Base-by-base conservation (phyloP, 2,888 invertebrate genomes). In the Megastigmus dorsalis region DNA sequence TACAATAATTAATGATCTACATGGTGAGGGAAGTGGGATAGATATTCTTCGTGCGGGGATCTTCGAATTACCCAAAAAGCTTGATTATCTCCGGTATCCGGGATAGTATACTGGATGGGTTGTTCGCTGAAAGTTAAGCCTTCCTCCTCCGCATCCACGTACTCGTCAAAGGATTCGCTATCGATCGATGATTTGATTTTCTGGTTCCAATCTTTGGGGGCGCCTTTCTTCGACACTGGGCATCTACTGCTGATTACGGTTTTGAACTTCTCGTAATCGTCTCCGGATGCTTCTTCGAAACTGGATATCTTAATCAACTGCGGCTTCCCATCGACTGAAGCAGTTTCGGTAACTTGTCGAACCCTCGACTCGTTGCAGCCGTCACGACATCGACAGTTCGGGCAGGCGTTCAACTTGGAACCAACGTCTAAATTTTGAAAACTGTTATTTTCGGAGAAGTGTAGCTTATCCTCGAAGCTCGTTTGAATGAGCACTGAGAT, bases 61-160 rank as follows among this genome's bases (percentile, higher is more conserved):
- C 63, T 59, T 75, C 50, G 69, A 73, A 80, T 86, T 88, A 88
- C 88, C 88, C 88, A 88, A 81, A 86, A 87, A 73, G 87, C 84
- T 77, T 84, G 81, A 80, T 81, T 83, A 55, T 81, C 79, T 74
- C 82, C 82, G 65, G 80, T 75, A 79, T 83, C 83, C 66, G 87
- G 84, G 77, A 84, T 84, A 67, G 80, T 77, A 79, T 82, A 86
- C 68, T 84, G 80, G 71, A 85, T 86, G 23, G 84, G 83, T 57
- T 77, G 75, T 30, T 80, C 74, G 36, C 54, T 26, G 30, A 57
- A 26, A 2, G 30, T 36, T 3, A 54, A n/a, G 4, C 63, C 76
- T 13, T 79, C 80, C 55, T 83, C 83, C 66, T 82, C 80, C 41
- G 82, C 83, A 70, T 84, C 84, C 48, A 78, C 71, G 59, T 79